Evolutionary conservation across 2,797 vertebrate species (phyloP), one percentile per base, ranked within the genome.

Genomic region (Hypotaenidia philippensis): DNA sequence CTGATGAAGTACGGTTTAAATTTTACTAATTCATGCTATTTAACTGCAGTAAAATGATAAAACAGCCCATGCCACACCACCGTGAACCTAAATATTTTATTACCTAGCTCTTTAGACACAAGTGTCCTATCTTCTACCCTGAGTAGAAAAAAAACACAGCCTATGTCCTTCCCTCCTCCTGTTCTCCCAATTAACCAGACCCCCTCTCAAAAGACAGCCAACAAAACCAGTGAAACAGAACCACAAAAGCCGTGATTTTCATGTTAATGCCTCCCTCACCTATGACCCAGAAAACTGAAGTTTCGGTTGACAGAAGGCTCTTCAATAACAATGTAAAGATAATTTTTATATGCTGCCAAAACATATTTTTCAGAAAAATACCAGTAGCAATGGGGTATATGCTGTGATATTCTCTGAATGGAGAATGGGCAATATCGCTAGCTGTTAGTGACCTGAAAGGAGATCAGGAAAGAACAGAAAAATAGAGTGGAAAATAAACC

Each of bases 391-490:
- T n/a, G 22, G 65, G 40, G 27, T 82, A 82, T 80, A 79, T 78
- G 59, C 66, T 89, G 50, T 52, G 76, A 45, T 59, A 45, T 11
- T 82, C 56, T 84, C 66, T 68, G 60, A 78, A 88, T 20, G 16
- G 64, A 83, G 53, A 91, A 88, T 5, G 41, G 78, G 57, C 84
- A 93, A 68, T 74, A 85, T 49, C 66, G 40, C 74, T 83, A 90
- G 68, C 41, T 96, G 55, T 23, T 72, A 84, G 59, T 1, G 32
- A 94, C 75, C 91, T 78, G 78, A 81, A 83, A 87, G 63, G 75
- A 93, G 81, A 89, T 94, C 89, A 84, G 79, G 71, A 93, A 96
- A 94, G 84, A 95, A 72, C 60, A 92, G 76, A 57, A 87, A 90
- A 87, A 77, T 13, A 89, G 87, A 87, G 49, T 50, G 69, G 72